Evolutionary conservation across 2,888 invertebrate species (phyloP), one percentile per base, ranked within the genome.

Genomic region (Drosophila mulleri): DNA sequence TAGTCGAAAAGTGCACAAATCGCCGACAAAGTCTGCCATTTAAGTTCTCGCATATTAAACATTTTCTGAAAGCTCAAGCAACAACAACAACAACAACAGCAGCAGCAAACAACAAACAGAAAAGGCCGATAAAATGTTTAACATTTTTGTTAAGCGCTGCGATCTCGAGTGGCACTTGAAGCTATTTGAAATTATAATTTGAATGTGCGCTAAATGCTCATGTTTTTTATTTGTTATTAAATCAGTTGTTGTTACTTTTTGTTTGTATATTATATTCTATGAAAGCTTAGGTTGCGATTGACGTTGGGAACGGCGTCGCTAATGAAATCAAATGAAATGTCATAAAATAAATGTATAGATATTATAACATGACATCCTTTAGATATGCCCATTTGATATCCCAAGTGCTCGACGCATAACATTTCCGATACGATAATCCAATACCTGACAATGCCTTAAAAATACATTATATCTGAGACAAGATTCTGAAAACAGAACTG

Each of bases 121-220:
- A 76, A 76, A 60, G 57, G 74, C 75, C 67, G 77, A 87, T 83
- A 82, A 82, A 79, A 89, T 79, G 72, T 60, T 77, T 76, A 86
- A 81, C 82, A 90, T 83, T 86, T 83, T 73, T 80, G 82, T 72
- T 80, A 78, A 83, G 73, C 79, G 75, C 76, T 63, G 54, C 29
- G 81, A 77, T 77, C 77, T 82, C 86, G 68, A 89, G 86, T 85
- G 86, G 81, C 86, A 89, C 90, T 86, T 89, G 78, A 65, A 59
- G 72, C 62, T 69, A 89, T 86, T 86, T 86, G 79, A 86, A 86
- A 89, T 89, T 89, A 89, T 86, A 88, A 89, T 89, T 85, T 89
- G 82, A 79, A 63, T 81, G 61, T 84, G 81, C 81, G 83, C 83
- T 86, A 82, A 82, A 83, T 83, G 81, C 64, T 78, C 81, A 86